Base-by-base conservation (phyloP, 2,888 invertebrate genomes). In the Ryuthela nishihirai region DNA sequence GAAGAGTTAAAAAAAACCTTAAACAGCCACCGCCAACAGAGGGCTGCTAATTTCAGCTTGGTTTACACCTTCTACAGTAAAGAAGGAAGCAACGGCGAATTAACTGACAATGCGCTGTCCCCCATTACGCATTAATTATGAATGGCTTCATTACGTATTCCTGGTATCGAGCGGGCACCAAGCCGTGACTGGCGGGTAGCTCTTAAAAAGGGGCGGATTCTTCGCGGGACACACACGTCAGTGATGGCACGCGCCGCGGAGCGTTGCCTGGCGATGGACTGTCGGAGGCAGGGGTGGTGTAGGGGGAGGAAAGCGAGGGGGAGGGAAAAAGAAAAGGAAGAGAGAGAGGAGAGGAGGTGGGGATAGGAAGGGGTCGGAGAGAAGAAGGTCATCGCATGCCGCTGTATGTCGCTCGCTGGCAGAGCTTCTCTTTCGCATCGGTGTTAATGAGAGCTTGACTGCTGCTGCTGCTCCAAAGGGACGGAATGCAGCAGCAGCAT, bases 161-260 rank as follows among this genome's bases (percentile, higher is more conserved):
- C 58, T 41, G 42, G 52, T 59, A 59, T 59, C 58, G 58, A 59
- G 48, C 58, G 58, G 49, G 32, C 49, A 49, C 47, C 53, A 43
- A 32, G 52, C 40, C 53, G 52, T 59, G 47, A 59, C 52, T 59
- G 58, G 58, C 53, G 52, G 52, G 58, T 29, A 59, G 52, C 58
- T 59, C 58, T 59, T 59, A 59, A 59, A 59, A 59, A 59, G 58
- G 58, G 58, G 58, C 58, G 58, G 58, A 59, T 53, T 52, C 58
- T 56, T 56, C 56, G 46, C 42, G 40, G 40, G 49, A 55, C 43
- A 56, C 46, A 56, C 56, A 56, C 56, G 46, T 46, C 45, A 45
- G 29, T 50, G 41, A 46, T 42, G 45, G 50, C 45, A 46, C 50
- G 46, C 56, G 41, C 56, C n/a, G n/a, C n/a, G n/a, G n/a, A n/a